These are phyloP conservation scores for Maniola jurtina DNA, from an alignment of 1,140 invertebrate species.

Conservation along the genomic window DNA sequence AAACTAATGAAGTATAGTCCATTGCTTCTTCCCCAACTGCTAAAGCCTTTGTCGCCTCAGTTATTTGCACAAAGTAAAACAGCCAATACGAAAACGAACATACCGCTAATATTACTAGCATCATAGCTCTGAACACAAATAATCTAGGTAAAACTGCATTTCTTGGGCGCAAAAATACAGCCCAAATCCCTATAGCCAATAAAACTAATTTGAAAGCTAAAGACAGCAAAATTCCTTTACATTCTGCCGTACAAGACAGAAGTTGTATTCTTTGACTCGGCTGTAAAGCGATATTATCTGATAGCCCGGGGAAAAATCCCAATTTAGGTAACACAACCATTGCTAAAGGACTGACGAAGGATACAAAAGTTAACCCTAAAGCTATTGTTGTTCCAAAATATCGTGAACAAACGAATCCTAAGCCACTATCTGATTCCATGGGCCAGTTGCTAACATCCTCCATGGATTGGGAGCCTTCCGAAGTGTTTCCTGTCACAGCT, in stretches of 20 bases:
- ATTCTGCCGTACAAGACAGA: conserved; percentile 81
- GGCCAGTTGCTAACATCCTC: conserved; percentile 92
- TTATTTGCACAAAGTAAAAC: conserved; percentile 96
- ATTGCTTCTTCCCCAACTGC: conserved; percentile 87
- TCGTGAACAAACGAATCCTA: conserved; percentile 87
- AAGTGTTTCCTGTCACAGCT: conserved; percentile 97
- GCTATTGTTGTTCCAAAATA: conserved; percentile 89
- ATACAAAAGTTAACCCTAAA: conserved; percentile 86
- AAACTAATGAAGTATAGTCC: conserved; percentile 91
- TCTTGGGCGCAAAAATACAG: conserved; percentile 86
- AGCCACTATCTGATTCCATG: conserved; percentile 84
- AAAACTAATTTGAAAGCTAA: conserved; percentile 95
- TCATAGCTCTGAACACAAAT: conserved; percentile 93
- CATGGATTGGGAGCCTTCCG: conserved; percentile 95
- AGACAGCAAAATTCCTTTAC: conserved; percentile 91
- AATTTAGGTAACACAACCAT: conserved; percentile 97
- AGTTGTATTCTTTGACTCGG: conserved; percentile 71
- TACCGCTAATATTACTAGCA: conserved; percentile 93
- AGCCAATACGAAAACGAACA: conserved; percentile 98
- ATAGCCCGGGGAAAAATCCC: conserved; percentile 85
- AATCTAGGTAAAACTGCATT: conserved; percentile 95
- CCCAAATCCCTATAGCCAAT: conserved; percentile 95
- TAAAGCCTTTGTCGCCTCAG: conserved; percentile 87
- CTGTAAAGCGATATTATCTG: conserved; percentile 69
- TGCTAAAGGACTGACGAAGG: conserved; percentile 94